Conservation (phyloP, 1,140 invertebrate species). For the Rhopalosiphum padi region DNA sequence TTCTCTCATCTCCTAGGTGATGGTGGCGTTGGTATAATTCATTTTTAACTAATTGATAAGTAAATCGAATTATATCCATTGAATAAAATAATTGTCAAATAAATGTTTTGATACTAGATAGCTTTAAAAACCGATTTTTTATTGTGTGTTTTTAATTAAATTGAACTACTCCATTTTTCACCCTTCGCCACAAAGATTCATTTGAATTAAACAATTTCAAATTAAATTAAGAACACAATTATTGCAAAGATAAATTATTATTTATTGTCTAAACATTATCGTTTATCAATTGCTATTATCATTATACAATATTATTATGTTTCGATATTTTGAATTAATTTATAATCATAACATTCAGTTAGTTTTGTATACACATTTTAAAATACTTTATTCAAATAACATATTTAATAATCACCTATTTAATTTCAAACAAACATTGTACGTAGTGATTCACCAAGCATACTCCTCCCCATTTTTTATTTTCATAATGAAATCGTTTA, state of each 20-base stretch:
- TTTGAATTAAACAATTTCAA: background rate
- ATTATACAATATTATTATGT: background rate
- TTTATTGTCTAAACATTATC: background rate
- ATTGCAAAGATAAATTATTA: background rate
- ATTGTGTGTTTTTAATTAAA: background rate
- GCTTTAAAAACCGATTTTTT: slow-evolving; percentile 2
- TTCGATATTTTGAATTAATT: background rate
- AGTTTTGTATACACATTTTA: background rate
- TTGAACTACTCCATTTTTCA: background rate
- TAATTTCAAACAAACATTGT: background rate
- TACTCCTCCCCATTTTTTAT: background rate
- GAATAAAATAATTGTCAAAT: background rate
- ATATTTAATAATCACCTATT: background rate
- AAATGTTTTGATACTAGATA: background rate
- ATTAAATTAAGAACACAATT: background rate
- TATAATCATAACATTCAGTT: background rate
- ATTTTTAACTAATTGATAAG: slow-evolving; percentile 27
- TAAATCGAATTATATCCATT: background rate
- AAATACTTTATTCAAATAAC: background rate
- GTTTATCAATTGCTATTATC: background rate
- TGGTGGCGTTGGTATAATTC: background rate
- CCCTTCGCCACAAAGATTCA: background rate
- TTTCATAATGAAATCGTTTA: background rate
- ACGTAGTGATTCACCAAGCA: background rate
- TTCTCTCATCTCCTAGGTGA: background rate